Percentiles rank a stretch among this genome's conserved stretches.
Conservation (phyloP, 2,797 vertebrate species). For the Neosilurus mollespiculum region DNA sequence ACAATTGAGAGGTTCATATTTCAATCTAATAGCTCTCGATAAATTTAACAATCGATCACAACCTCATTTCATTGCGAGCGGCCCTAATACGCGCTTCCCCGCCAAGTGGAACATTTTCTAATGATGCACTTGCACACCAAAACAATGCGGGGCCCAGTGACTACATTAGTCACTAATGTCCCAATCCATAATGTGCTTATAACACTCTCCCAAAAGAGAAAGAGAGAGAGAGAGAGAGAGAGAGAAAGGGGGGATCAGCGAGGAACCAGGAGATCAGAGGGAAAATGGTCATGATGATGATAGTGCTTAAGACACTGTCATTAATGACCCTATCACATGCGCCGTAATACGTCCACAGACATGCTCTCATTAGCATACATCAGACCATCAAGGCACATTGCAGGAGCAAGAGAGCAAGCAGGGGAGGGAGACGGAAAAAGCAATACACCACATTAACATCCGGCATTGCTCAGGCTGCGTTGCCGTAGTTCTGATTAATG, state of each 20-base stretch:
- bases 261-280: constrained; percentile 68
- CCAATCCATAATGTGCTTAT: constrained; percentile 84
- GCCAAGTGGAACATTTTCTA: constrained; percentile 85
- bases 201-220: constrained; percentile 79
- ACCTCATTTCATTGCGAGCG: constrained; percentile 83
- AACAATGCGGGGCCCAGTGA: constrained; percentile 79
- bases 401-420: constrained; percentile 61
- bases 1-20: constrained; percentile 87
- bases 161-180: constrained; percentile 86
- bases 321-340: constrained; percentile 74
- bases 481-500: constrained; percentile 65
- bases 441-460: constrained; percentile 61
- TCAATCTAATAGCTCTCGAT: constrained; percentile 85
- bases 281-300: constrained; percentile 77
- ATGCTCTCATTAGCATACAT: constrained; percentile 76
- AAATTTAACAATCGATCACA: constrained; percentile 91
- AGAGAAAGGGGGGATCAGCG: constrained; percentile 53
- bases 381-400: constrained; percentile 70
- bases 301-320: constrained; percentile 77
- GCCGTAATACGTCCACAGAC: constrained; percentile 74
- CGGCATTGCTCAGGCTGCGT: constrained; percentile 61
- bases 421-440: constrained; percentile 61
- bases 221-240: constrained; percentile 57
- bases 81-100: constrained; percentile 82
- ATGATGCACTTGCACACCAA: constrained; percentile 83